phyloP scores from a whole-genome alignment of 2,888 invertebrate genomes.

The Heterodera filipjevi region DNA sequence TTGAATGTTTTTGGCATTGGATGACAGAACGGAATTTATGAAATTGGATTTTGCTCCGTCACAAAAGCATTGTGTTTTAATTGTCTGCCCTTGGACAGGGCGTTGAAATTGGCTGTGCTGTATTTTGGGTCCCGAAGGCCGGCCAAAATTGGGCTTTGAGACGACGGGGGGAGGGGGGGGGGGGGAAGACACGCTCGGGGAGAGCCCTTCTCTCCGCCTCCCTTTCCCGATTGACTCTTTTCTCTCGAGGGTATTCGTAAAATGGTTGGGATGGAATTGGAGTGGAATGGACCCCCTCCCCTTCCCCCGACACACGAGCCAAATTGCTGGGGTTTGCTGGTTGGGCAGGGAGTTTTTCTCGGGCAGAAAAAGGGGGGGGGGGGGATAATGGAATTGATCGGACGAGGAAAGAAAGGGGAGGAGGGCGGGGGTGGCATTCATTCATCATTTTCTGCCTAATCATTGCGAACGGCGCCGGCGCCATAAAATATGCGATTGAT shows the following conservation, averaged over 20 bases:
- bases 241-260: slow-evolving; percentile 7
- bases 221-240: neutral
- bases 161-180: neutral
- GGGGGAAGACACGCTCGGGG: neutral
- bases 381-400: slow-evolving; percentile 7
- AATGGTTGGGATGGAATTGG: slow-evolving; percentile 12
- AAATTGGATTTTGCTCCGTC: slow-evolving; percentile 1
- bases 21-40: neutral
- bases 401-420: neutral
- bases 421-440: neutral
- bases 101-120: neutral
- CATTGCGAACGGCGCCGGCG: neutral
- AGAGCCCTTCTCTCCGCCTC: neutral
- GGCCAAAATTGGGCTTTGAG: neutral
- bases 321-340: neutral
- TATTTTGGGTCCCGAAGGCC: neutral
- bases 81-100: neutral
- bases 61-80: neutral
- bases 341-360: neutral
- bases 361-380: neutral
- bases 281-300: neutral
- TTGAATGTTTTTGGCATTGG: neutral
- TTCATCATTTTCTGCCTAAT: neutral
- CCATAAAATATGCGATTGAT: slow-evolving; percentile 2
- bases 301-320: neutral